Evolutionary conservation across 2,797 vertebrate genomes (phyloP).

Genomic region (Emys orbicularis): DNA sequence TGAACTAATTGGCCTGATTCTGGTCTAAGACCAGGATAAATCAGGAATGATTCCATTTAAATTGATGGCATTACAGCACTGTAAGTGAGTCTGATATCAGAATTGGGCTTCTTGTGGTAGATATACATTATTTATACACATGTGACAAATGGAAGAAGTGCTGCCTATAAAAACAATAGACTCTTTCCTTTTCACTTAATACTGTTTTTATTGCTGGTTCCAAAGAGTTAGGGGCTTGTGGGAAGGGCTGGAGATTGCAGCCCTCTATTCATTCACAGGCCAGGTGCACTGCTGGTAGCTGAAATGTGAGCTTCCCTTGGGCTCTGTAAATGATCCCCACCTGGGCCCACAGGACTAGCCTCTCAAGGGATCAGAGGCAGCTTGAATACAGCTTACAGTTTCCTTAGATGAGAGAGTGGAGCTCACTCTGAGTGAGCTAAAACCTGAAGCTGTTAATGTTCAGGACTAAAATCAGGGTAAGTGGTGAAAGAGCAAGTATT

Average conservation of each 20-base stretch:
- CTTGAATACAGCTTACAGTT: background rate
- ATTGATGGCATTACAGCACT: background rate
- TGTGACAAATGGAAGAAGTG: constrained; percentile 15
- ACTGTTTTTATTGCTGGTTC: constrained; percentile 36
- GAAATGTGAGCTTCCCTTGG: constrained; percentile 21
- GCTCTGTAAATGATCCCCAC: constrained; percentile 21
- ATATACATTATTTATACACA: background rate
- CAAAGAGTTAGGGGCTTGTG: background rate
- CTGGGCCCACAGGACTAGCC: background rate
- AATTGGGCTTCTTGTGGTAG: background rate
- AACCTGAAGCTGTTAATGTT: constrained; percentile 28
- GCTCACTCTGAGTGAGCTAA: background rate
- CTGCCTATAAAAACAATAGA: background rate
- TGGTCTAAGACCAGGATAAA: constrained; percentile 18
- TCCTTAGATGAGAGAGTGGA: constrained; percentile 12
- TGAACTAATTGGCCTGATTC: background rate
- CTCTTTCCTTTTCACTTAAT: background rate
- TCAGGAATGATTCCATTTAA: constrained; percentile 25
- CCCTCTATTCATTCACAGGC: constrained; percentile 11
- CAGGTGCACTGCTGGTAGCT: constrained; percentile 44
- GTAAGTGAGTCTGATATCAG: background rate
- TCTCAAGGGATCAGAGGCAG: background rate
- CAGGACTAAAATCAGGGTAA: constrained; percentile 24
- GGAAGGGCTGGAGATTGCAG: background rate
- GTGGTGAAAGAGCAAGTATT: constrained; percentile 7